phyloP scores from a whole-genome alignment of 2,888 invertebrate genomes.

The Ephialtes manifestator region DNA sequence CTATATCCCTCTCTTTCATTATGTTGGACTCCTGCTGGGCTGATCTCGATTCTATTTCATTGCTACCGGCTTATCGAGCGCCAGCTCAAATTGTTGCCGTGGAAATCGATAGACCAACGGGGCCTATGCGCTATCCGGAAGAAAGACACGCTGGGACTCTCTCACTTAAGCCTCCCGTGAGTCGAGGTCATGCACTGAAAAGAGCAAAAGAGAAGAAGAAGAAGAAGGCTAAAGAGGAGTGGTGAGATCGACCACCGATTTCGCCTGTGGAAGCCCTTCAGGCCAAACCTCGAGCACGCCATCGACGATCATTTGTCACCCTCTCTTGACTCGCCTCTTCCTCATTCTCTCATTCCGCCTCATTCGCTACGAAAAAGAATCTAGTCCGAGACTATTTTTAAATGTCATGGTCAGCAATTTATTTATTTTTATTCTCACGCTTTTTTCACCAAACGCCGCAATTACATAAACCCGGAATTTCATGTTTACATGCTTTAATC shows the following conservation, averaged over 20 bases:
- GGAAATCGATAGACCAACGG: slow-evolving; percentile 54
- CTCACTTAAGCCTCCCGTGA: neutral
- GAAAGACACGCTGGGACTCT: slow-evolving; percentile 21
- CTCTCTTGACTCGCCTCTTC: slow-evolving; percentile 12
- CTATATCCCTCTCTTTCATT: slow-evolving; percentile 13
- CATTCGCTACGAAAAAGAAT: slow-evolving; percentile 16
- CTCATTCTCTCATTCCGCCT: slow-evolving; percentile 22
- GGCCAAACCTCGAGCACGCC: slow-evolving; percentile 35
- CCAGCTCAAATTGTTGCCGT: slow-evolving; percentile 44
- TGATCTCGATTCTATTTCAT: slow-evolving; percentile 9
- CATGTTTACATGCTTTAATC: neutral
- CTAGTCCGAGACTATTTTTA: slow-evolving; percentile 19
- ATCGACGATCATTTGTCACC: slow-evolving; percentile 55
- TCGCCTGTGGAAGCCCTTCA: slow-evolving; percentile 13
- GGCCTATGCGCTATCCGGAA: slow-evolving; percentile 36
- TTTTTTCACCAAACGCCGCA: neutral
- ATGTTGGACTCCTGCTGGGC: neutral
- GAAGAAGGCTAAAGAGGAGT: slow-evolving; percentile 14
- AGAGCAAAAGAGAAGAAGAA: slow-evolving; percentile 36
- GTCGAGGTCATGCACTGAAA: slow-evolving; percentile 39
- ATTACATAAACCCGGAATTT: neutral
- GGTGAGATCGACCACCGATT: slow-evolving; percentile 46
- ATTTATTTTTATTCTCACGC: neutral
- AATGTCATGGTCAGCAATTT: neutral
- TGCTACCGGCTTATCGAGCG: slow-evolving; percentile 33